phyloP scores from a whole-genome alignment of 2,888 invertebrate genomes.

The Conops quadrifasciatus region DNA sequence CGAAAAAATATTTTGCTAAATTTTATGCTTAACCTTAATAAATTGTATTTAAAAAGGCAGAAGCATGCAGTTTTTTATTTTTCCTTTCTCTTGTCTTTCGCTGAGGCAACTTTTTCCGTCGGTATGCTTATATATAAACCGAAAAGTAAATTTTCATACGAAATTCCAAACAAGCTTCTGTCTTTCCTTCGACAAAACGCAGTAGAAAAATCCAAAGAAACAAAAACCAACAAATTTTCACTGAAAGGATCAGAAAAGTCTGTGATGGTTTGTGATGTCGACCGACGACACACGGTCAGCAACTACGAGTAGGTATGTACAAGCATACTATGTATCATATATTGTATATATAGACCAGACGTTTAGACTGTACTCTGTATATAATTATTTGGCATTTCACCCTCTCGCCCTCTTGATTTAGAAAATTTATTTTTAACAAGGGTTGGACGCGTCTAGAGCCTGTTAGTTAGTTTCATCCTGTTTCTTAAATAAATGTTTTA shows the following conservation, averaged over 20 bases:
- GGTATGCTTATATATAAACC: not conserved
- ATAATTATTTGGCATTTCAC: not conserved
- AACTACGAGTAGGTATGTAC: not conserved
- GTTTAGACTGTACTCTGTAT: not conserved
- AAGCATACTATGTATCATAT: not conserved
- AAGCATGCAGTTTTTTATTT: too few relatives aligned
- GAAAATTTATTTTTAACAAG: slow-evolving; percentile 47
- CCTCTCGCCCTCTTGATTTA: not conserved
- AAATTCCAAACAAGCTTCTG: not conserved
- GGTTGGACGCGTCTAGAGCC: slow-evolving; percentile 49
- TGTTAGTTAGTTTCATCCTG: slow-evolving; percentile 20
- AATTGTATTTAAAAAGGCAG: too few relatives aligned
- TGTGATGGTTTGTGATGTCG: not conserved
- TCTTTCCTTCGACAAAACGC: not conserved
- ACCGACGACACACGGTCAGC: not conserved
- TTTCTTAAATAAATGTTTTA: slow-evolving; percentile 36
- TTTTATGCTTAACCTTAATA: too few relatives aligned
- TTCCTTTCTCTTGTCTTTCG: too few relatives aligned
- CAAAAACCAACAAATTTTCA: too few relatives aligned
- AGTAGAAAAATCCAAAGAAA: too few relatives aligned
- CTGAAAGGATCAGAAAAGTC: too few relatives aligned
- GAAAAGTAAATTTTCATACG: not conserved
- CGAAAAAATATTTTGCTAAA: too few relatives aligned
- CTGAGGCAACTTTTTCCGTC: not conserved
- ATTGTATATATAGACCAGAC: not conserved